Conservation (phyloP, 1,140 invertebrate genomes). For the Aphelenchoides besseyi region DNA sequence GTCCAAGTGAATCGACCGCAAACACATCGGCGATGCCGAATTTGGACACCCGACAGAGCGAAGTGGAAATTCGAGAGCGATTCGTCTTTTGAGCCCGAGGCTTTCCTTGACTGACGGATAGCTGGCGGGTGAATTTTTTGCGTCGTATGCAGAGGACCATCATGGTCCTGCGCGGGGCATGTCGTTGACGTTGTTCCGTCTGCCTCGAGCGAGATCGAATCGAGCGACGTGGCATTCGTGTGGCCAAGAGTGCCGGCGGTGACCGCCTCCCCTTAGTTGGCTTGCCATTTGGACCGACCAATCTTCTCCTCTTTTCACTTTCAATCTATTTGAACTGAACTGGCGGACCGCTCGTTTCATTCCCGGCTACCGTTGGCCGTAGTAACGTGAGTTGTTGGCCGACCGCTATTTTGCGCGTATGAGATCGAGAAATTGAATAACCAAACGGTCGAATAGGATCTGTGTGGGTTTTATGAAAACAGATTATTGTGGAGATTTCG, state of each 20-base stretch:
- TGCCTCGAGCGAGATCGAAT: not conserved
- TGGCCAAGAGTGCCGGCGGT: not conserved
- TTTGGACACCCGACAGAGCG: not conserved
- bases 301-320: not conserved
- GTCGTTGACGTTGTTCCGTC: not conserved
- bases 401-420: not conserved
- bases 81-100: conserved; percentile 19
- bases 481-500: not conserved
- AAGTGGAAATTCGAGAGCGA: conserved; percentile 22
- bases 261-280: not conserved
- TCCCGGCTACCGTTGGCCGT: not conserved
- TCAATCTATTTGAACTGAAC: not conserved
- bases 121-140: conserved; percentile 3
- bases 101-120: not conserved
- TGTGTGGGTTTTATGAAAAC: too few relatives aligned
- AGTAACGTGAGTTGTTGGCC: not conserved
- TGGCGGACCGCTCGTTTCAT: not conserved
- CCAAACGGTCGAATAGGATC: not conserved
- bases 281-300: not conserved
- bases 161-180: not conserved
- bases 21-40: conserved; percentile 2
- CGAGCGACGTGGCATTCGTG: too few relatives aligned
- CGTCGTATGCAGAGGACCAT: not conserved
- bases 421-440: not conserved
- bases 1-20: not conserved